Evolutionary conservation across 2,113 vertebrate genomes (phyloP).

Genomic region (Jacana jacana): DNA sequence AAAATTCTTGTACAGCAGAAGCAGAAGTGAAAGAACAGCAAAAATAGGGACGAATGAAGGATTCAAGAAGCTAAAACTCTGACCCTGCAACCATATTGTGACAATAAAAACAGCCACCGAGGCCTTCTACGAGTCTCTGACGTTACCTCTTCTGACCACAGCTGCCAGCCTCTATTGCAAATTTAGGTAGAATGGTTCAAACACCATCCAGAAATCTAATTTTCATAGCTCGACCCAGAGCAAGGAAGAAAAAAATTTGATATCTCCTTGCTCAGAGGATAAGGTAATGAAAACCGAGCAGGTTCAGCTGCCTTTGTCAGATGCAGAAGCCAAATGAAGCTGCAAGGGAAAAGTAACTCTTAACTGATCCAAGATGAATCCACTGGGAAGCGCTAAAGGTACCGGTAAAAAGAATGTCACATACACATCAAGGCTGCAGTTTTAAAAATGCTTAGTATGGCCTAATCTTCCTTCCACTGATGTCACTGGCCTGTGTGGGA

Average conservation of each 20-base stretch:
- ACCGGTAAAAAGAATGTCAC: neutral
- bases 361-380: neutral
- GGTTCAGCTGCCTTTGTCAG: neutral
- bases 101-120: neutral
- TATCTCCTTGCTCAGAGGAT: neutral
- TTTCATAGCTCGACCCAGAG: neutral
- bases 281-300: neutral
- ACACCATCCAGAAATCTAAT: neutral
- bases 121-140: neutral
- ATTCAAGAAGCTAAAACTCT: neutral
- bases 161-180: neutral
- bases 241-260: neutral
- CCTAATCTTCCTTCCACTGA: neutral
- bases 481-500: neutral
- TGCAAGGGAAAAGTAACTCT: neutral
- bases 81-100: neutral
- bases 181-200: neutral
- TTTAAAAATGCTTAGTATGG: neutral
- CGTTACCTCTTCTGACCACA: neutral
- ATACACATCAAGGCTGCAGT: neutral
- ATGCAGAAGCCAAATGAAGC: neutral
- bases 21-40: neutral
- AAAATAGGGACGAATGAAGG: neutral
- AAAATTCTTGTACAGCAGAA: neutral
- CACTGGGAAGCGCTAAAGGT: neutral